phyloP scores from a whole-genome alignment of 2,888 invertebrate genomes.

The Yponomeuta malinellus region DNA sequence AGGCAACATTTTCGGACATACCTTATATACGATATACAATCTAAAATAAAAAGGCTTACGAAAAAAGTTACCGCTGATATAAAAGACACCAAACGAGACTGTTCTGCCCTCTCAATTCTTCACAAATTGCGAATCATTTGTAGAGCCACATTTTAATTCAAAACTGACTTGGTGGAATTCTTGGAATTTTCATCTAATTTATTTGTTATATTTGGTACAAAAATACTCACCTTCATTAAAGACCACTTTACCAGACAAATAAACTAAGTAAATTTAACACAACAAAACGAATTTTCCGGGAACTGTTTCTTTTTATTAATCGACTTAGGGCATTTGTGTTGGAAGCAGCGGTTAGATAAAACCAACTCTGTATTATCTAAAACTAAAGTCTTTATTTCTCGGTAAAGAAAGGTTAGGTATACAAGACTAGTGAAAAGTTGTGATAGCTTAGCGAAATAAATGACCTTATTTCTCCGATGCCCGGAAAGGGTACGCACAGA shows the following conservation, averaged over 20 bases:
- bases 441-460: constrained; percentile 5
- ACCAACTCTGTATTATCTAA: not conserved
- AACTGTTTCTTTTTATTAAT: not conserved
- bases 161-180: not conserved
- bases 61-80: no score
- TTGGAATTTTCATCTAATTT: not conserved
- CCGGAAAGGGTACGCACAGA: constrained; percentile 13
- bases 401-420: not conserved
- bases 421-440: constrained; percentile 1
- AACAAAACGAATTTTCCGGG: not conserved
- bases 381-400: not conserved
- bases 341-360: no score
- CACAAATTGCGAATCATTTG: not conserved
- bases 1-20: no score
- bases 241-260: not conserved
- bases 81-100: no score
- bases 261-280: not conserved
- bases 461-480: constrained; percentile 1
- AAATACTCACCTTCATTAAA: not conserved
- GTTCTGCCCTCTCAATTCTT: no score
- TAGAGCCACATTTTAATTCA: not conserved
- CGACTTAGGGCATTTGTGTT: not conserved
- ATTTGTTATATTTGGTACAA: not conserved
- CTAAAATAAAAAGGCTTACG: no score
- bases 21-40: no score